Base-by-base conservation (phyloP, 2,888 invertebrate species). In the Hemaris fuciformis region DNA sequence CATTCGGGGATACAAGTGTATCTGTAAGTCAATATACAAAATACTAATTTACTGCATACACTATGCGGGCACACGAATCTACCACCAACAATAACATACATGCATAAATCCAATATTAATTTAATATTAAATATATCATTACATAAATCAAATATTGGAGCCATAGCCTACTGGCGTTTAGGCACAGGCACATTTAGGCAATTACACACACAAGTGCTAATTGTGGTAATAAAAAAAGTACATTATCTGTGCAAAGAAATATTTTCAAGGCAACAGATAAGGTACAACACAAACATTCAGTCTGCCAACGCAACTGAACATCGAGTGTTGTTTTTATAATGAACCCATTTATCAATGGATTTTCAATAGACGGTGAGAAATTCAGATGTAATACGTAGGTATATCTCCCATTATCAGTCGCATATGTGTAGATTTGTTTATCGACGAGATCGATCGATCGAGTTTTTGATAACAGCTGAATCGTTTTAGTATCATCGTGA, bases 341-440 rank as follows among this genome's bases (percentile, higher is more conserved):
- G 87, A 88, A 88, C 72, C 88, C 87, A 18, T 88, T 88, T 76
- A 56, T 78, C 13, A 68, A 78, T 65, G 83, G 82, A 0, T 87
- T 84, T 67, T 63, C 77, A 20, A 74, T 82, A 63, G 77, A 70
- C 48, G 83, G 88, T 87, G 71, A 82, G 84, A 6, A 1, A 4
- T 43, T 18, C 10, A 43, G 18, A 31, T 31, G 27, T 10, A 10
- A 31, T 31, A 53, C 53, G 1, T 0, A 22, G 7, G 15, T 18
- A 18, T 27, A 53, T 31, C 53, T 53, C 13, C 27, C 10, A 10
- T 31, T 53, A 31, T 53, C 48, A 15, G 13, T 23, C 15, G 27
- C 10, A 53, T 31, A 31, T 15, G 10, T 31, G 2, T 3, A 23
- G 45, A 45, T 27, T 53, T 53, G 27, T 10, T 53, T 10, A 18